Percentiles rank a stretch among this genome's conserved stretches.
Conservation (phyloP, 1,140 invertebrate genomes). For the Acromyrmex heyeri region DNA sequence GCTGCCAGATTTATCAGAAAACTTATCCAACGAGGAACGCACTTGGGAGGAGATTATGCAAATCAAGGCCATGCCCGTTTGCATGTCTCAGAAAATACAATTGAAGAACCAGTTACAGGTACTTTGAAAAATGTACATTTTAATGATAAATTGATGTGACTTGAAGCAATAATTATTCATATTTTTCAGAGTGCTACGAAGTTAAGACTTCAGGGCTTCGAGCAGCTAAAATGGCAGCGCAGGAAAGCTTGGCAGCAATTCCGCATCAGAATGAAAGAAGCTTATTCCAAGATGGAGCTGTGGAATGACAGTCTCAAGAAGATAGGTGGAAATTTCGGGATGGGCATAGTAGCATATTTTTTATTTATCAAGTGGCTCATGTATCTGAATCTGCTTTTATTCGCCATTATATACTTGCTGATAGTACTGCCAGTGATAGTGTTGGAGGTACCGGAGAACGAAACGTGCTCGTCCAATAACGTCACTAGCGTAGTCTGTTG, state of each 20-base stretch:
- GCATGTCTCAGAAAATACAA: slow-evolving; percentile 93
- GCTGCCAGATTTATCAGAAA: slow-evolving; percentile 92
- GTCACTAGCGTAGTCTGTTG: slow-evolving; percentile 85
- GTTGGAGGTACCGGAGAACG: slow-evolving; percentile 80
- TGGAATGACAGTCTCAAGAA: slow-evolving; percentile 91
- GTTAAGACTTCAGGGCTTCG: slow-evolving; percentile 92
- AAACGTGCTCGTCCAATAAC: slow-evolving; percentile 79
- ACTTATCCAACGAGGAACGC: slow-evolving; percentile 93
- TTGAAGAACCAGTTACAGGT: slow-evolving; percentile 93
- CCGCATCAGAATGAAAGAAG: slow-evolving; percentile 88
- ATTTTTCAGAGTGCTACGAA: slow-evolving; percentile 91
- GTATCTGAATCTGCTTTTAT: slow-evolving; percentile 91
- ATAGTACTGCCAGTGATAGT: slow-evolving; percentile 90
- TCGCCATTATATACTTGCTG: slow-evolving; percentile 89
- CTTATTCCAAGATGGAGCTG: slow-evolving; percentile 90
- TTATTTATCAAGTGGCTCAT: slow-evolving; percentile 93
- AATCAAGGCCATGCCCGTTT: slow-evolving; percentile 93
- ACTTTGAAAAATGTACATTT: slow-evolving; percentile 55
- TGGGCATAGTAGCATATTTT: slow-evolving; percentile 93
- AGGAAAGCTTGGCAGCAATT: slow-evolving; percentile 90
- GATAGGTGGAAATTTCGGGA: slow-evolving; percentile 93
- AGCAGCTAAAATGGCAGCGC: slow-evolving; percentile 92
- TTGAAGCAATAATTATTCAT: background rate
- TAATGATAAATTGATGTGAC: slow-evolving; percentile 4
- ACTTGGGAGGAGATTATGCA: slow-evolving; percentile 95